A percentile compares a stretch with the other conserved stretches of the same genome.
phyloP scores from a whole-genome alignment of 2,797 vertebrate species.

The Chromobotia macracanthus region DNA sequence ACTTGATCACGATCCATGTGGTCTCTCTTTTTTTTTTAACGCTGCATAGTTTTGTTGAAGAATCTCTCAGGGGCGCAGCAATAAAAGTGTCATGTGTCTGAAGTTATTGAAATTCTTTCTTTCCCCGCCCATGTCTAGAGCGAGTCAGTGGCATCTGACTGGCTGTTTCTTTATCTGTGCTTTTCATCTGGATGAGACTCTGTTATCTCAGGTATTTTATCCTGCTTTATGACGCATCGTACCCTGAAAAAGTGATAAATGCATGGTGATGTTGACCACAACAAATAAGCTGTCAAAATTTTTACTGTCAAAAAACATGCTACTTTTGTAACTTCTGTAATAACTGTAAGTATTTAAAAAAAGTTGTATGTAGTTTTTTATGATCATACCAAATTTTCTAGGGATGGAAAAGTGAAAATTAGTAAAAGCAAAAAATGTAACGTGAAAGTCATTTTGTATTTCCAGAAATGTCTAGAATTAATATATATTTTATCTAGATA shows the following conservation, averaged over 20 bases:
- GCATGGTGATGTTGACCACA: background rate
- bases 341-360: background rate
- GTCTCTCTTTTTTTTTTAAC: constrained; percentile 1
- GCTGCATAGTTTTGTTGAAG: constrained; percentile 17
- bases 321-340: too few species aligned
- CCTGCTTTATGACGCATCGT: constrained; percentile 2
- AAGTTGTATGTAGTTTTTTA: background rate
- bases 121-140: constrained; percentile 44
- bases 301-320: background rate
- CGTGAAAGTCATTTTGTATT: too few species aligned
- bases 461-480: too few species aligned
- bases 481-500: too few species aligned
- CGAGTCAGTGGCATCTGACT: constrained; percentile 32
- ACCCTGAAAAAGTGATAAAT: too few species aligned
- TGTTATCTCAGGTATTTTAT: constrained; percentile 42
- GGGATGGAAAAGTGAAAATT: background rate
- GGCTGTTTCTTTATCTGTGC: constrained; percentile 16
- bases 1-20: background rate
- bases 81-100: constrained; percentile 66
- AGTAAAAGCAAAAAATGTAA: too few species aligned
- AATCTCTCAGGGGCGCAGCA: constrained; percentile 56
- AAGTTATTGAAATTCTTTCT: constrained; percentile 66
- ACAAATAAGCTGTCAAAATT: background rate
- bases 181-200: constrained; percentile 48
- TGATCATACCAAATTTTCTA: background rate